Conservation (phyloP, 2,888 invertebrate genomes). For the Pristionchus maxplancki region DNA sequence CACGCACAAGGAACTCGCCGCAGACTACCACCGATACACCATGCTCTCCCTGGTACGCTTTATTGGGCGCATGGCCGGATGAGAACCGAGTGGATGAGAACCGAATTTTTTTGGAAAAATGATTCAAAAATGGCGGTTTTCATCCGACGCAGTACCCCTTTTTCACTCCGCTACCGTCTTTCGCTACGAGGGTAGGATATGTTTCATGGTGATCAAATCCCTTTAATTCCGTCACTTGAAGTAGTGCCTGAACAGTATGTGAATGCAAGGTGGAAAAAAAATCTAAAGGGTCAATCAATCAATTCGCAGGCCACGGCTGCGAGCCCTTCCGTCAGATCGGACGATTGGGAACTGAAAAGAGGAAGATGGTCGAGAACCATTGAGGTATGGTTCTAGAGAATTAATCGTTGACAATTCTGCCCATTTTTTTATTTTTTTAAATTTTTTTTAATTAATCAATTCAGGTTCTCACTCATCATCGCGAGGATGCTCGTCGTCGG, state of each 20-base stretch:
- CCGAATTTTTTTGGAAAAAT: no score
- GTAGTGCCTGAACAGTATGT: no score
- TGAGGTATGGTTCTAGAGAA: neutral
- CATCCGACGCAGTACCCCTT: no score
- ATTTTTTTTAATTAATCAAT: neutral
- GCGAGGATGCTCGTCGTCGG: neutral
- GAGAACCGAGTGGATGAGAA: no score
- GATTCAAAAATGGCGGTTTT: no score
- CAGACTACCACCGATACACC: neutral
- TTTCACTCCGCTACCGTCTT: no score
- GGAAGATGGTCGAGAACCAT: conserved; percentile 11
- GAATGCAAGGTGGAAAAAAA: no score
- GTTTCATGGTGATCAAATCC: no score
- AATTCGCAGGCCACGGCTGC: neutral
- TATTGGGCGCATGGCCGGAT: neutral
- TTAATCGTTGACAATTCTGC: neutral
- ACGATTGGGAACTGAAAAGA: neutral
- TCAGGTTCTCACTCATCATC: conserved; percentile 41
- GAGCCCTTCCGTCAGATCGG: neutral
- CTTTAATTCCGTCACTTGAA: no score
- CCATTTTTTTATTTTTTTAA: neutral
- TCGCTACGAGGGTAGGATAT: no score
- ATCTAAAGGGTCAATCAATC: no score
- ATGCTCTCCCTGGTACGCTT: neutral
- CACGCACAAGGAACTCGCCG: neutral